Base-by-base conservation (phyloP, 2,888 invertebrate genomes). In the Willowsia nigromaculata region DNA sequence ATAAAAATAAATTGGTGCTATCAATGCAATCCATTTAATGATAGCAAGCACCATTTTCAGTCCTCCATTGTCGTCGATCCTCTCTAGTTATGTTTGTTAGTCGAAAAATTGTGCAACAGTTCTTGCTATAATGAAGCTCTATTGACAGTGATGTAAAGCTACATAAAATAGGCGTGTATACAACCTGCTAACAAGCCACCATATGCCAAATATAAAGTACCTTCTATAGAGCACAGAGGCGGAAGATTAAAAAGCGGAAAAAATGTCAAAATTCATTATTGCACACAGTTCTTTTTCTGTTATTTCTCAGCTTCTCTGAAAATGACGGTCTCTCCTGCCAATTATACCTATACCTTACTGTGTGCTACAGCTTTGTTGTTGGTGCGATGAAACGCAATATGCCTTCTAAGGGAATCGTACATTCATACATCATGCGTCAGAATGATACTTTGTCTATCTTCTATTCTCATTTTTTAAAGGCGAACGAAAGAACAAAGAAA, bases 241-340 rank as follows among this genome's bases (percentile, higher is more conserved):
- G 88, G 88, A 88, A 84, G 88, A 88, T 74, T 84, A 62, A 88
- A 82, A 83, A 78, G 56, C 43, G 68, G 76, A 50, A 88, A 50
- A 87, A 88, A 84, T 68, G 88, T 88, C 88, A 88, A 78, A 88
- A 84, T 88, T 78, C 88, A 84, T 88, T 83, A 82, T 11, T 76
- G 37, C 30, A 62, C 33, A 85, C 47, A 78, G 15, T 59, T 33
- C 50, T 27, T 27, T 22, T 65, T 86, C 30, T 62, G 37, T 27
- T 71, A 15, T 40, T 76, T 18, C 43, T 85, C 33, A 76, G 50
- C 47, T 22, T 25, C n/a, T 30, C 43, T 62, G 65, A 78, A 80
- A 88, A 84, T 88, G 88, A 88, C 88, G 84, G 82, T 59, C 65
- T 82, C 50, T 82, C n/a, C 30, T 88, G 78, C 88, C 88, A 88